Conservation (phyloP, 2,113 vertebrate species). For the Rhinopithecus roxellana region DNA sequence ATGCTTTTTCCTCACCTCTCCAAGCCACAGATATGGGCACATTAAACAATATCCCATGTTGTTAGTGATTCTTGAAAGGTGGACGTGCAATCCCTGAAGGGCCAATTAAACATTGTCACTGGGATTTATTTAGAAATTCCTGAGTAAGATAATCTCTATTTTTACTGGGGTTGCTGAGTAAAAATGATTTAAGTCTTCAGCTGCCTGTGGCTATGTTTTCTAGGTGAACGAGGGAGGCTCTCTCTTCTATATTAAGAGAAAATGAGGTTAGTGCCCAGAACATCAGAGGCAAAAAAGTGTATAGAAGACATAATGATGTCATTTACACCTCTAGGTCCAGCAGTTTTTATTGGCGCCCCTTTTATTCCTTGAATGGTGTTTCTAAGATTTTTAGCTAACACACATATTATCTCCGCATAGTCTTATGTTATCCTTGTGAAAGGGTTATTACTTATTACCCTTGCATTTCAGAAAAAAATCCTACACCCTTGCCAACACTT, state of each 20-base stretch:
- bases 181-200: not conserved
- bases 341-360: not conserved
- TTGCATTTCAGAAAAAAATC: not conserved
- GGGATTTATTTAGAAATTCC: not conserved
- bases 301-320: not conserved
- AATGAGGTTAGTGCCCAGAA: not conserved
- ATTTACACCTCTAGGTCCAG: not conserved
- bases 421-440: not conserved
- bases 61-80: not conserved
- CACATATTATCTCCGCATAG: not conserved
- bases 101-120: not conserved
- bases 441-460: not conserved
- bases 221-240: not conserved
- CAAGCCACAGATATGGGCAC: not conserved
- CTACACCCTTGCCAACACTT: not conserved
- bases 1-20: not conserved
- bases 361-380: conserved; percentile 8
- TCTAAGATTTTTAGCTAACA: not conserved
- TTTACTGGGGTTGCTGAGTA: not conserved
- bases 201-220: not conserved
- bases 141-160: not conserved
- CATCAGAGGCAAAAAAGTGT: not conserved
- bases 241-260: not conserved
- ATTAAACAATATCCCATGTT: not conserved
- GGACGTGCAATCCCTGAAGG: not conserved